A percentile compares a stretch with the other conserved stretches of the same genome.
phyloP scores from a whole-genome alignment of 2,797 vertebrate genomes.

The Paedocypris micromegethes region DNA sequence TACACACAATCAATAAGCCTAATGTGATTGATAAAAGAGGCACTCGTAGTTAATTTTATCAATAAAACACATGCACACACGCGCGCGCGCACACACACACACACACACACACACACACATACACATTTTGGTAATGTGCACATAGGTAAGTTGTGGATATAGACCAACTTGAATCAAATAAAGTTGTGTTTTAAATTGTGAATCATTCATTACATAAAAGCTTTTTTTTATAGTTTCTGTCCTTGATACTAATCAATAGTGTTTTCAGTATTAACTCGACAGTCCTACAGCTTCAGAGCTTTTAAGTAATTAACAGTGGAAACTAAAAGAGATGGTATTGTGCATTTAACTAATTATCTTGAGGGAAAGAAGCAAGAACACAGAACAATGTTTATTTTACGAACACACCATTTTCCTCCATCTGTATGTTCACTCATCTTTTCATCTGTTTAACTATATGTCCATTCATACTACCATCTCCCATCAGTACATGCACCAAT shows the following conservation, averaged over 20 bases:
- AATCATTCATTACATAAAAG: too few relatives aligned
- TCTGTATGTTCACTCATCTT: not conserved
- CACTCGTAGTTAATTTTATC: conserved; percentile 6
- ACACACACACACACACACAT: too few relatives aligned
- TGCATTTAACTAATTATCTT: conserved; percentile 8
- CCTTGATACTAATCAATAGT: too few relatives aligned
- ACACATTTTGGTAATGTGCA: too few relatives aligned
- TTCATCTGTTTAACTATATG: too few relatives aligned
- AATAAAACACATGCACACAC: not conserved
- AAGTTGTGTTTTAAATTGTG: too few relatives aligned
- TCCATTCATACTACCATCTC: too few relatives aligned
- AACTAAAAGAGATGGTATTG: conserved; percentile 4
- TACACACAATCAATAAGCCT: conserved; percentile 55
- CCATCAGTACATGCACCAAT: too few relatives aligned
- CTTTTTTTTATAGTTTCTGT: too few relatives aligned
- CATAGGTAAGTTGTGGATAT: too few relatives aligned
- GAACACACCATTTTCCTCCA: not conserved
- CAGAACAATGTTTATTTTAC: not conserved
- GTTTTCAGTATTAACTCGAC: conserved; percentile 37
- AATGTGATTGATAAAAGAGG: conserved; percentile 62
- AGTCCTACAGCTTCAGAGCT: conserved; percentile 49
- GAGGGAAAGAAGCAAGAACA: not conserved
- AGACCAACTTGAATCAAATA: too few relatives aligned
- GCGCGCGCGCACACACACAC: too few relatives aligned
- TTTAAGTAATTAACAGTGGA: conserved; percentile 49